Evolutionary conservation across 2,113 vertebrate genomes (phyloP), one percentile per base, ranked within the genome.

Genomic region (Bubalus kerabau): DNA sequence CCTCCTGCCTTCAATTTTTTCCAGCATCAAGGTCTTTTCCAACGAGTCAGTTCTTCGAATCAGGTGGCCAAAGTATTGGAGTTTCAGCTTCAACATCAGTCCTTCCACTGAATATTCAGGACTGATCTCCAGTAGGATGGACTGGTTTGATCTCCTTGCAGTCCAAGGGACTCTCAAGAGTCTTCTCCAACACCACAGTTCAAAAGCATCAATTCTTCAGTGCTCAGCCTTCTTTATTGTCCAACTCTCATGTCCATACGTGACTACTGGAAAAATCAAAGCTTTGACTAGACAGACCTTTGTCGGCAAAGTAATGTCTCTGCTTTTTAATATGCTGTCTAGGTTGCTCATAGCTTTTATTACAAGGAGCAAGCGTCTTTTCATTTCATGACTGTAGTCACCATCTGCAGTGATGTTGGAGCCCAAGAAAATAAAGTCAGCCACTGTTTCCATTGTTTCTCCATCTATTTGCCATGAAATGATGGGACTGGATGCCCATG

Each of bases 11-110:
- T 67, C 17, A 36, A 19, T n/a, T 32, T 67, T 67, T 67, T 8
- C 64, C 17, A 67, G 32, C n/a, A 67, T 67, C n/a, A 67, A 0
- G 9, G 0, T 67, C 9, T 67, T 36, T 67, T 36, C n/a, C 17
- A 67, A 21, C 5, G 9, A 67, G 9, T 19, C 4, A 0, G 17
- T 11, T 67, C 17, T 36, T 67, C 2, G 0, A 2, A 67, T 36
- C 32, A 36, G 17, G n/a, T 36, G 64, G n/a, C 17, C n/a, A 36
- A 36, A 71, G n/a, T 36, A 10, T 71, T 71, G 17, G n/a, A 36
- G 17, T 5, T 71, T 71, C 64, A 71, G 4, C 64, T 36, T 71
- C n/a, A 71, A 11, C 64, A 36, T 71, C n/a, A 71, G 64, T 36
- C 17, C 64, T 71, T 36, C 64, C 64, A 71, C 0, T 11, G 64